Evolutionary conservation across 2,113 vertebrate species (phyloP), one percentile per base, ranked within the genome.

Genomic region (Sylvilagus bachmani): DNA sequence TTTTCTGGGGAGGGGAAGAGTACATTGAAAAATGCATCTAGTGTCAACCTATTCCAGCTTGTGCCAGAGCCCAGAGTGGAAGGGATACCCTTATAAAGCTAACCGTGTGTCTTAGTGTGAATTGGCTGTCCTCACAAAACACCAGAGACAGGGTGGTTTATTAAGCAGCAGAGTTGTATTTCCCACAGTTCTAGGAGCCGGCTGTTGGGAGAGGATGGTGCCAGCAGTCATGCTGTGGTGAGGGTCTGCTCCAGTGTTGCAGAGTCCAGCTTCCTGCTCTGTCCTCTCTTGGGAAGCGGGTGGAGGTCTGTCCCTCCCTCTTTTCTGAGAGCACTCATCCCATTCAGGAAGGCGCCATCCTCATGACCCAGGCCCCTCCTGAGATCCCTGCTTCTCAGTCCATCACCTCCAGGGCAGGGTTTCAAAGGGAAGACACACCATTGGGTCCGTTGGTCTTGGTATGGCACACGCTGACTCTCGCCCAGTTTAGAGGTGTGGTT

Each of bases 391-490:
- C 14, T 51, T 61, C 69, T 29, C 44, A 19, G 2, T 16, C 19
- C 6, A 11, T 66, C 58, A 61, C 4, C 67, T 55, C 27, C 33
- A 16, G 19, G 17, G 62, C 44, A 17, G n/a, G 17, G 17, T 27
- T 85, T 38, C 44, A 5, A 21, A 21, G 3, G 22, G 49, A 1
- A 5, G 24, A 22, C 27, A 24, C 17, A 24, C 1, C 16, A 1
- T 33, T 33, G 22, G 8, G 4, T 22, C 27, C 1, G 3, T 25
- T 31, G 8, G 27, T 44, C 38, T 38, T 16, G 6, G 6, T 55
- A n/a, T 49, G 16, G 17, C 8, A 0, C 21, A 0, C 8, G 13
- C 27, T 33, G 31, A 6, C 31, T 11, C 31, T 55, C 10, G 0
- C 58, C 29, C 22, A 53, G 25, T 58, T 12, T 29, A n/a, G 12